These are phyloP conservation scores for Diplogasteroides magnus DNA, from an alignment of 1,140 invertebrate species.

Conservation along the genomic window DNA sequence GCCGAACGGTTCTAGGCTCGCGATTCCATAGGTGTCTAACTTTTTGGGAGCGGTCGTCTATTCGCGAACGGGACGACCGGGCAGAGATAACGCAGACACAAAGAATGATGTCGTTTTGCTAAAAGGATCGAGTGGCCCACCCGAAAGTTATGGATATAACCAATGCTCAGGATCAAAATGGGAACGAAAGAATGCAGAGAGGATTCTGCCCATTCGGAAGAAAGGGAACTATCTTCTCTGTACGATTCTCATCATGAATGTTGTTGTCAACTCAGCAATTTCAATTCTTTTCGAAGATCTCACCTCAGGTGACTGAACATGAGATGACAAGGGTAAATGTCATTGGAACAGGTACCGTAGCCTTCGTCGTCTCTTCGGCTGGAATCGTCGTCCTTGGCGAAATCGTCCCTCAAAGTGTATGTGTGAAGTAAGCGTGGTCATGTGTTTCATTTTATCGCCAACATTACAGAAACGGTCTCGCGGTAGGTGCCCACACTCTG, in stretches of 20 bases:
- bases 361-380: conserved; percentile 59
- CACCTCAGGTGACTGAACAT: conserved; percentile 44
- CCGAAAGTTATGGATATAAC: too few relatives aligned
- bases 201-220: conserved; percentile 39
- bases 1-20: too few relatives aligned
- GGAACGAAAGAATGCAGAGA: conserved; percentile 42
- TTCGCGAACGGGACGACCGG: too few relatives aligned
- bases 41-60: conserved; percentile 7
- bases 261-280: conserved; percentile 59
- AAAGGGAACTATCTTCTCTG: conserved; percentile 46
- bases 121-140: too few relatives aligned
- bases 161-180: conserved; percentile 41
- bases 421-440: conserved; percentile 54
- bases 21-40: conserved; percentile 8
- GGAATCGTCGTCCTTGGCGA: conserved; percentile 63
- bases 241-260: conserved; percentile 59
- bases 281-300: conserved; percentile 57
- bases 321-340: background rate
- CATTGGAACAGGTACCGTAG: conserved; percentile 51
- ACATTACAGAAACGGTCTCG: conserved; percentile 73
- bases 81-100: too few relatives aligned
- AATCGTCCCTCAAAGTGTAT: conserved; percentile 62
- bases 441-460: background rate
- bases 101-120: too few relatives aligned
- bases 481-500: conserved; percentile 88